phyloP scores from a whole-genome alignment of 1,140 invertebrate species.

The Pseudoatta argentina region DNA sequence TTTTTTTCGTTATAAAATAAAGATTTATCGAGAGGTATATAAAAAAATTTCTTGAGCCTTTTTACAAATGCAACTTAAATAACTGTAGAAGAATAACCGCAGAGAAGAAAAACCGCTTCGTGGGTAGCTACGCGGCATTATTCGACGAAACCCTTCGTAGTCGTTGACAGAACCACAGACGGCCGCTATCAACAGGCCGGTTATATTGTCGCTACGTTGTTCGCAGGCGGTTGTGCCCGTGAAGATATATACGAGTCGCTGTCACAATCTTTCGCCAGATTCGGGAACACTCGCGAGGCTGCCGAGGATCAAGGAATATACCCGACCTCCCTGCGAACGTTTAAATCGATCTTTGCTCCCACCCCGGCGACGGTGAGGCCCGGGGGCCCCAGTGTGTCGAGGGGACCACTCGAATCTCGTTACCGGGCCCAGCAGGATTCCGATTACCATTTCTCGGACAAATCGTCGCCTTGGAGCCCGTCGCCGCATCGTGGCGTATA shows the following conservation, averaged over 20 bases:
- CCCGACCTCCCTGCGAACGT: slow-evolving; percentile 65
- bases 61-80: background rate
- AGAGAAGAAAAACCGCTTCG: slow-evolving; percentile 9
- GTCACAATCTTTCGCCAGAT: slow-evolving; percentile 73
- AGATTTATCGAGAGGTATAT: background rate
- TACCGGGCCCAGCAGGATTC: slow-evolving; percentile 73
- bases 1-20: background rate
- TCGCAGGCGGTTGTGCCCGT: slow-evolving; percentile 35
- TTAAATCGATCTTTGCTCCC: slow-evolving; percentile 73
- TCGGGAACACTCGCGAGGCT: slow-evolving; percentile 68
- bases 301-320: slow-evolving; percentile 64
- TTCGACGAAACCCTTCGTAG: slow-evolving; percentile 66
- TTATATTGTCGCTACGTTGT: slow-evolving; percentile 39
- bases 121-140: slow-evolving; percentile 21
- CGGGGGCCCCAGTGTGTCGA: slow-evolving; percentile 7
- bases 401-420: slow-evolving; percentile 72
- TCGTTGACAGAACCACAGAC: slow-evolving; percentile 67
- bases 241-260: slow-evolving; percentile 72
- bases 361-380: slow-evolving; percentile 12
- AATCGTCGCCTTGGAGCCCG: slow-evolving; percentile 72
- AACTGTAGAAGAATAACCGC: slow-evolving; percentile 3
- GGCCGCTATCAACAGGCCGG: slow-evolving; percentile 63
- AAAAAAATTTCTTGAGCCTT: background rate
- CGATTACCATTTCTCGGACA: slow-evolving; percentile 78
- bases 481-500: slow-evolving; percentile 56